Evolutionary conservation across 2,113 vertebrate species (phyloP).

Genomic region (Spea multiplicata): DNA sequence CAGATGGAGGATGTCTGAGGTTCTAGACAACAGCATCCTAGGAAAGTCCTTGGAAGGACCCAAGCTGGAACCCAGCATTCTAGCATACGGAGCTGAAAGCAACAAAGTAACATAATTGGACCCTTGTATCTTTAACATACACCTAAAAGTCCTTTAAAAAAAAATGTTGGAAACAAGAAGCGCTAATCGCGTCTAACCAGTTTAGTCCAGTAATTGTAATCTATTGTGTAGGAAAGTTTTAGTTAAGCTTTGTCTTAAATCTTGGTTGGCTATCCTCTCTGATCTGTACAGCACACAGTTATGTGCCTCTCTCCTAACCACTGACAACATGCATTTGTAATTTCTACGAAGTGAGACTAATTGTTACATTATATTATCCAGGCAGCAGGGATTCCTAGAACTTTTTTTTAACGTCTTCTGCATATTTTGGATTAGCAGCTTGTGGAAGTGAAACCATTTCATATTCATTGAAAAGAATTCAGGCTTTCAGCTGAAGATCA

Average conservation of each 20-base stretch:
- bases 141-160: too few relatives aligned
- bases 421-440: slow-evolving; percentile 30
- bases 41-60: too few relatives aligned
- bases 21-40: too few relatives aligned
- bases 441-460: slow-evolving; percentile 28
- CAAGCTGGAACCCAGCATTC: too few relatives aligned
- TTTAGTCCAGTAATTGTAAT: background rate
- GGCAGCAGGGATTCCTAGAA: slow-evolving; percentile 21
- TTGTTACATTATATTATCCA: slow-evolving; percentile 40
- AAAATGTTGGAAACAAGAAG: too few relatives aligned
- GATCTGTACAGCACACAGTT: slow-evolving; percentile 22
- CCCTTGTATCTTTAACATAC: too few relatives aligned
- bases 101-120: too few relatives aligned
- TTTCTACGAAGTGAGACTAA: slow-evolving; percentile 33
- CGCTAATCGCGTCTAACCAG: background rate
- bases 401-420: slow-evolving; percentile 15
- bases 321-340: slow-evolving; percentile 27
- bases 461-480: slow-evolving; percentile 43
- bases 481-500: slow-evolving; percentile 27
- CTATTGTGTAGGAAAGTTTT: background rate
- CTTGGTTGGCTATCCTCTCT: slow-evolving; percentile 5
- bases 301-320: background rate
- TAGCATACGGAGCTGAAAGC: too few relatives aligned
- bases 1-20: too few relatives aligned
- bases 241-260: background rate